A percentile compares a stretch with the other conserved stretches of the same genome.
Evolutionary conservation across 64 coral and sea anemone genomes (phyloP).

Genomic region (Montipora capricornis): DNA sequence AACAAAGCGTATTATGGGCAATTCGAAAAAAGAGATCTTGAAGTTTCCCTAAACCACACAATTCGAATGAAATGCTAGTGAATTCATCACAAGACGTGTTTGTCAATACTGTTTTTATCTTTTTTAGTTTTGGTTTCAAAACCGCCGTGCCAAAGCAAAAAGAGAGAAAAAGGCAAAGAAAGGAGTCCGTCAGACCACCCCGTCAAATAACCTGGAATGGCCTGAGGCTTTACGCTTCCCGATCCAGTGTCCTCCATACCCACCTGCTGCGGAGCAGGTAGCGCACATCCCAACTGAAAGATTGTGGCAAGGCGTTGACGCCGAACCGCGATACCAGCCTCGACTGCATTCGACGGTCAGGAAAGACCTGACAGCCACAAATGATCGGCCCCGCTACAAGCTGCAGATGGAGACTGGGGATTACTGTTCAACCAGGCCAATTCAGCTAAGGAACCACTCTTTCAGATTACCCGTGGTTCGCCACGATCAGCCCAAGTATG

Average conservation of each 20-base stretch:
- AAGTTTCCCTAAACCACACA: too few species aligned
- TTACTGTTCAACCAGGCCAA: background rate
- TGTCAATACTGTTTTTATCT: background rate
- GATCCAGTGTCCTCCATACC: background rate
- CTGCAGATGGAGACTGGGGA: background rate
- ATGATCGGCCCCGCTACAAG: background rate
- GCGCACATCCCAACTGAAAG: too few species aligned
- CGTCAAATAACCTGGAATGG: background rate
- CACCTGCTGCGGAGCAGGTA: too few species aligned
- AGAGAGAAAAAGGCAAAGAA: background rate
- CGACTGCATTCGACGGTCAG: too few species aligned
- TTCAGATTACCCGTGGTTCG: background rate
- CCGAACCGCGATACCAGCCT: too few species aligned
- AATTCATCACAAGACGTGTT: background rate
- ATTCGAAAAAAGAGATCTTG: too few species aligned
- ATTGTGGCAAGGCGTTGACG: too few species aligned
- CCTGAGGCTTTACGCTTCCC: background rate
- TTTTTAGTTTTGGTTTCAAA: background rate
- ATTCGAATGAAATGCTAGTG: too few species aligned
- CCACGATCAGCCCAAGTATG: background rate
- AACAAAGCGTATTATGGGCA: background rate
- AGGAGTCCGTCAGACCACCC: too few species aligned
- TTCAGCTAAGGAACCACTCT: background rate
- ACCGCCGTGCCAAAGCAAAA: background rate
- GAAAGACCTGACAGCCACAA: background rate